Evolutionary conservation across 2,113 vertebrate species (phyloP), one percentile per base, ranked within the genome.

Genomic region (Pogona vitticeps): DNA sequence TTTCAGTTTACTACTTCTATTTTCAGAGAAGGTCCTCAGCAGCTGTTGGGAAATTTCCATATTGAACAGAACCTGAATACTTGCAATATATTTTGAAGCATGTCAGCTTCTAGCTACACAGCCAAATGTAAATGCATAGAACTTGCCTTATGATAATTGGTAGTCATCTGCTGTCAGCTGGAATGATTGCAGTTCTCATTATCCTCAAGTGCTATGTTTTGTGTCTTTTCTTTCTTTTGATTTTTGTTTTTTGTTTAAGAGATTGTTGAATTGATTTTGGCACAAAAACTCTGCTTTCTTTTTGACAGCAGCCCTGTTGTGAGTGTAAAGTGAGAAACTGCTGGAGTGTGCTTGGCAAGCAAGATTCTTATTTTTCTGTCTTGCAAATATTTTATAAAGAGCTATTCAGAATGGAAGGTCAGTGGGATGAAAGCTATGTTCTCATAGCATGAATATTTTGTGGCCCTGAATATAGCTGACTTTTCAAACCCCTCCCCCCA

Each of bases 131-230:
- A 94, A 93, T 95, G 92, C 87, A 88, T 92, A 89, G 91, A 93
- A 77, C 88, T 91, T 86, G 88, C 90, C 88, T 91, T 92, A 88
- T 93, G 94, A 89, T 94, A 95, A 95, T 95, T 94, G 92, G 90
- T 88, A 94, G 90, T 92, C 93, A 84, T 86, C 90, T 77, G 88
- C 86, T 95, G 93, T 94, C 95, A 95, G 91, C 92, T 94, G 94
- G 95, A 95, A 92, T 93, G 92, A 95, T 93, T 94, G 92, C 95
- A 91, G 81, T 94, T 94, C 92, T 95, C 94, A 93, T 95, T 95
- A 95, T 94, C 91, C 88, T 93, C 91, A 92, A 91, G 93, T 90
- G 87, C 92, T 86, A 84, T 9, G 0, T 94, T 91, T 86, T 94
- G 86, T 77, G 46, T 93, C 90, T 26, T 83, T 18, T 83, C 46